Base-by-base conservation (phyloP, 2,113 vertebrate genomes). In the Pleuronectes platessa region DNA sequence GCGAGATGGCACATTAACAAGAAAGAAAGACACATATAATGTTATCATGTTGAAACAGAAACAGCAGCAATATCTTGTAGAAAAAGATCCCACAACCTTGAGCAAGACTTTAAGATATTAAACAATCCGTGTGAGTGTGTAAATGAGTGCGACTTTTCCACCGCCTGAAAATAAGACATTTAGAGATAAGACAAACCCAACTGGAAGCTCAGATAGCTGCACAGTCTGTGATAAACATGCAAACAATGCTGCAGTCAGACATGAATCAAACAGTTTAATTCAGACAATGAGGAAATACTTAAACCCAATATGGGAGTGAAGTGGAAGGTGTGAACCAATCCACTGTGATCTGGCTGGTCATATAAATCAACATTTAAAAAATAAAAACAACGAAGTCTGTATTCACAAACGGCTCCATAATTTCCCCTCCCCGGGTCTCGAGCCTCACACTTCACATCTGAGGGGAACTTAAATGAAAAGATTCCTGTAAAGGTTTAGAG, bases 241-340 rank as follows among this genome's bases (percentile, higher is more conserved):
- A 81, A 83, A 85, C 74, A 83, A 87, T 76, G 71, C 72, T 71
- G 56, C 20, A 71, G 66, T 13, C 61, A 82, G 45, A 88, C 75
- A 73, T 45, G 58, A 58, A 76, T 71, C 60, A 84, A 61, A 82
- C 11, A 3, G 40, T 42, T 42, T 53, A 70, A 74, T 68, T 61
- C 51, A 71, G 60, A 63, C 40, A 61, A 40, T 45, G 62, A 75
- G 10, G 60, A 82, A 80, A 77, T 42, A 64, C 31, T 67, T 40
- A 70, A 73, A 74, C 21, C 26, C 26, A 65, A 71, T 63, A 68
- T 68, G 58, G 56, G 42, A 27, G 54, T 55, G 59, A 84, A 55
- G 68, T 63, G 37, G 13, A n/a, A 71, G 45, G 59, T 40, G 20
- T n/a, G 47, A 65, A 61, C 58, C 15, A 24, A 59, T 60, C 60